Evolutionary conservation across 2,888 invertebrate species (phyloP).

Genomic region (Crepidodera aurea): DNA sequence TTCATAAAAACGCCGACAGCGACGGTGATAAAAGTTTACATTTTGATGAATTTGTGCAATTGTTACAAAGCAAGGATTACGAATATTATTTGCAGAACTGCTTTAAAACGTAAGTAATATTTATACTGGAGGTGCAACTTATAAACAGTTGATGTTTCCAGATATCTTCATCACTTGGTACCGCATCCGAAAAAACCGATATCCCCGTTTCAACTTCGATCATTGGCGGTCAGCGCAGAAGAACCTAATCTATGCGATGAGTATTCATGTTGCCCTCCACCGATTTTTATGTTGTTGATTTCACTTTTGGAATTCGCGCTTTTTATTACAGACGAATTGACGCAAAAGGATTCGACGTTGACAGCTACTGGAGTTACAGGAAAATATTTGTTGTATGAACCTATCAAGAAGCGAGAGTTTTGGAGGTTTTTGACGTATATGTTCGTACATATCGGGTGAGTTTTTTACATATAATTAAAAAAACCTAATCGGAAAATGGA

Average conservation of each 20-base stretch:
- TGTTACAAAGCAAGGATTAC: constrained; percentile 69
- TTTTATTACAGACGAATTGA: constrained; percentile 60
- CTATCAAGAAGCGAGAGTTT: constrained; percentile 81
- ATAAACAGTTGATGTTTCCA: not conserved
- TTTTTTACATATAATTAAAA: constrained; percentile 10
- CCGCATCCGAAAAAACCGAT: constrained; percentile 35
- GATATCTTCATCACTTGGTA: constrained; percentile 27
- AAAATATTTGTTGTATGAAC: constrained; percentile 82
- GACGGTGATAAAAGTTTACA: constrained; percentile 73
- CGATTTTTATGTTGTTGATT: constrained; percentile 88
- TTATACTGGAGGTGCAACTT: not conserved
- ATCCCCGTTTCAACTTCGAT: constrained; percentile 31
- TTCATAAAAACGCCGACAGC: constrained; percentile 70
- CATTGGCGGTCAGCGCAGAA: constrained; percentile 73
- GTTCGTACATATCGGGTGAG: constrained; percentile 92
- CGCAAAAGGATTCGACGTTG: constrained; percentile 53
- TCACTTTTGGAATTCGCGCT: constrained; percentile 84
- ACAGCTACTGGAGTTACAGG: constrained; percentile 74
- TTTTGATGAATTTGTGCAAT: constrained; percentile 75
- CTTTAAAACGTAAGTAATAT: constrained; percentile 23
- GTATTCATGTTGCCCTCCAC: constrained; percentile 81
- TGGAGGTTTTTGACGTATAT: constrained; percentile 96
- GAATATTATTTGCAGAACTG: constrained; percentile 22
- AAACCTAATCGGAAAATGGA: too few species aligned
- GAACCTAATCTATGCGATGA: constrained; percentile 66